A percentile compares a stretch with the other conserved stretches of the same genome.
These are phyloP conservation scores for Muscicapa striata DNA, from an alignment of 2,797 vertebrate genomes.

Conservation along the genomic window DNA sequence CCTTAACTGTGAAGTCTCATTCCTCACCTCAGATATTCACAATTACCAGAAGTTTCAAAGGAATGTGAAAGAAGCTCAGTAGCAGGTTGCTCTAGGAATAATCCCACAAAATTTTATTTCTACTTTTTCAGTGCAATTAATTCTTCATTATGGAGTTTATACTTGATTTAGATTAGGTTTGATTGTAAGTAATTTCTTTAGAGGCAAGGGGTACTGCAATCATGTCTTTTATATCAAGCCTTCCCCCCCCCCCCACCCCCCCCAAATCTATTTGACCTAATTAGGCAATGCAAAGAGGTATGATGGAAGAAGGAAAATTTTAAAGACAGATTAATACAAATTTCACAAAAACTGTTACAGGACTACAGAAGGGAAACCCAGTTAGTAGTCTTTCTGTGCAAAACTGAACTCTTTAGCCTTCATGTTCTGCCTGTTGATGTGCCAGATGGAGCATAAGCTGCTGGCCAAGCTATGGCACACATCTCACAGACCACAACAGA, in stretches of 20 bases:
- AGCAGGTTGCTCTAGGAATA: background rate
- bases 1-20: background rate
- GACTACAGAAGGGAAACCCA: background rate
- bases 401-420: background rate
- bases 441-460: background rate
- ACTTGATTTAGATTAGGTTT: background rate
- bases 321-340: background rate
- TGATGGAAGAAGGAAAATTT: background rate
- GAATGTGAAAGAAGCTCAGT: background rate
- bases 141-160: background rate
- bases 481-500: background rate
- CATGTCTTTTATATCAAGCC: background rate
- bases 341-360: background rate
- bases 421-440: background rate
- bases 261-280: background rate
- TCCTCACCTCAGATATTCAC: background rate
- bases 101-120: background rate
- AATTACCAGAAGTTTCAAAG: background rate
- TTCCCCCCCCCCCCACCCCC: fast-evolving
- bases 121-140: background rate
- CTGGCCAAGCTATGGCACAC: background rate
- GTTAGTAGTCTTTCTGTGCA: background rate
- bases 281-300: background rate
- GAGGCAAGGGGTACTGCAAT: background rate
- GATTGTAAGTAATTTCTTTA: background rate